Base-by-base conservation (phyloP, 2,113 vertebrate species). In the Neolamprologus cancellatus region DNA sequence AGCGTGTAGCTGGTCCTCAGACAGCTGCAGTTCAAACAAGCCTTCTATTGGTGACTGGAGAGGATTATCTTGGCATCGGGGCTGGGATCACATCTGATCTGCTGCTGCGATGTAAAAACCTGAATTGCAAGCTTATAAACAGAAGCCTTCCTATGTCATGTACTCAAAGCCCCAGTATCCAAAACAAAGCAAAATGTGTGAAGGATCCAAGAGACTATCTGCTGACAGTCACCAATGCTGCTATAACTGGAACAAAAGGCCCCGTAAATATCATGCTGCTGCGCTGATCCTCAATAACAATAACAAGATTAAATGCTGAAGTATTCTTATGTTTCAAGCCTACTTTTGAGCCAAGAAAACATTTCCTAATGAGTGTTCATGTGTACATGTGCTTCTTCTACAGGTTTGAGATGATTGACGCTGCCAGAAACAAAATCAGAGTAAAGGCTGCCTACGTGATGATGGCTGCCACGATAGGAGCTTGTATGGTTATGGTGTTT, bases 401-500 rank as follows among this genome's bases (percentile, higher is more conserved):
- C 85, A 99, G 99, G 90, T 95, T 95, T 86, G 97, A 98, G 55
- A 96, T 95, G 94, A 91, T 99, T 6, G 95, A 97, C 64, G 94
- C 95, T 52, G 97, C 98, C 3, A 97, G 97, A 91, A 98, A 96
- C 93, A 97, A 85, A 55, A 5, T 98, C 20, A 93, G 97, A 61
- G 96, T 99, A 86, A 98, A 96, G 95, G 76, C 90, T 71, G 97
- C 97, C 94, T 98, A 97, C 1, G 0, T 95, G 3, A 99, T 99
- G 98, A 98, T 98, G 2, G 95, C 30, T 3, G 3, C 95, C 85
- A 97, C 98, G 2, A 41, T 99, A n/a, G 1, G 48, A 2, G 97
- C 96, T 41, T 99, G 98, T 81, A 0, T 98, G 5, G 0, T 6
- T 1, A 98, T 96, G 96, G 82, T 98, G 25, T 7, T 97, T 15